Evolutionary conservation across 2,888 invertebrate genomes (phyloP).

Genomic region (Ormyrus nitidulus): DNA sequence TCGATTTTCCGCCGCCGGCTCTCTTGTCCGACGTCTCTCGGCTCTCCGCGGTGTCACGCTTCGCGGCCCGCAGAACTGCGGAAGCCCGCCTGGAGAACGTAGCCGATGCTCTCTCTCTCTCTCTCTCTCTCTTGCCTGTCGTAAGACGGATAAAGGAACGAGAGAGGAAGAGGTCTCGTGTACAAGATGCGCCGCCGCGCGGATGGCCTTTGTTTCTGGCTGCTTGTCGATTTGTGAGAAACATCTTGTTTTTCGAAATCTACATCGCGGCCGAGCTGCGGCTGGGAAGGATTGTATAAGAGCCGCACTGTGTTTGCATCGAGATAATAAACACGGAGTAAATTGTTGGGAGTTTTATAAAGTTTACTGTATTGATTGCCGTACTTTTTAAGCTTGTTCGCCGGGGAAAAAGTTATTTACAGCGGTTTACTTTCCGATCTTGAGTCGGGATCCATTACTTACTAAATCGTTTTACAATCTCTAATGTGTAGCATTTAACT

Average conservation of each 20-base stretch:
- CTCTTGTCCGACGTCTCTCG: conserved; percentile 55
- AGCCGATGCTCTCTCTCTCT: background rate
- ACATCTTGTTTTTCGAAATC: conserved; percentile 43
- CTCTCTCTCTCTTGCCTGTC: background rate
- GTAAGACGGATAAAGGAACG: background rate
- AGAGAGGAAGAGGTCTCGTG: background rate
- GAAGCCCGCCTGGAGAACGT: conserved; percentile 58
- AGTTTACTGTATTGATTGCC: too few relatives aligned
- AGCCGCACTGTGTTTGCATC: background rate
- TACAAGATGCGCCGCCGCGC: background rate
- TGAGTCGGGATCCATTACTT: background rate
- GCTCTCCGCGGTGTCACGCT: conserved; percentile 63
- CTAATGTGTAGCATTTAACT: background rate
- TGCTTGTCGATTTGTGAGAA: conserved; percentile 44
- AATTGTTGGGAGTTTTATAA: background rate
- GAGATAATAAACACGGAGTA: conserved; percentile 16
- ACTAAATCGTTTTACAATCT: too few relatives aligned
- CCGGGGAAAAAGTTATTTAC: background rate
- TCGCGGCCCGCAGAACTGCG: conserved; percentile 63
- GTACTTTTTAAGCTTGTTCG: background rate
- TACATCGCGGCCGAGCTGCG: conserved; percentile 21
- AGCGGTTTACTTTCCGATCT: background rate
- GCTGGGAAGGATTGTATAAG: conserved; percentile 6
- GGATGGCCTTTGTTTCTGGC: conserved; percentile 23
- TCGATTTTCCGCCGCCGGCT: conserved; percentile 47